Conservation (phyloP, 1,140 invertebrate genomes). For the Macrocentrus cingulum region DNA sequence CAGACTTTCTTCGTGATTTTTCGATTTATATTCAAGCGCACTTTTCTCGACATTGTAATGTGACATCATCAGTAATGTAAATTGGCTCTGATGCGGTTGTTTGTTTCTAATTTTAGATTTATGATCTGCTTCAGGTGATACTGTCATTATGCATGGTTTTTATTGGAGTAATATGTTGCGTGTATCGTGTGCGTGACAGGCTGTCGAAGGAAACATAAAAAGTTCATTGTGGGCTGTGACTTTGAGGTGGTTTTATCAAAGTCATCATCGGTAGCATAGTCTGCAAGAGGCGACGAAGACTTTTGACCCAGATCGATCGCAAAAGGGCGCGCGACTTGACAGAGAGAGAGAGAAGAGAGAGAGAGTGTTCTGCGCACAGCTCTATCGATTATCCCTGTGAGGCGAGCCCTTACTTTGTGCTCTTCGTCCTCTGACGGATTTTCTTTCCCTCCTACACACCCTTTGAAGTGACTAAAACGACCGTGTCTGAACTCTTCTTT, state of each 20-base stretch:
- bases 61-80: no score
- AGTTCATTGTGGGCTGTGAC: no score
- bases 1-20: background rate
- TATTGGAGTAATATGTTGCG: no score
- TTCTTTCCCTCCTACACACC: constrained; percentile 9
- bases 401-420: constrained; percentile 19
- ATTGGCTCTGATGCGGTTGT: no score
- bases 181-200: no score
- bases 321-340: constrained; percentile 3
- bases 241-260: no score
- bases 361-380: constrained; percentile 22
- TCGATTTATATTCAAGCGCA: no score
- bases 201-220: no score
- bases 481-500: constrained; percentile 21
- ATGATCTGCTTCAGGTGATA: no score
- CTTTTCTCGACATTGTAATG: no score
- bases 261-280: background rate
- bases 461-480: constrained; percentile 11
- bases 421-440: constrained; percentile 7
- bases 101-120: no score
- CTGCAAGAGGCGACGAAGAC: background rate
- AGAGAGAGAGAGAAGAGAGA: constrained; percentile 6
- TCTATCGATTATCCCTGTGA: constrained; percentile 33
- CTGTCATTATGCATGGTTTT: no score
- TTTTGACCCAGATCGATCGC: constrained; percentile 12